phyloP scores from a whole-genome alignment of 2,113 vertebrate species.

The Rhynchopsitta pachyrhyncha region DNA sequence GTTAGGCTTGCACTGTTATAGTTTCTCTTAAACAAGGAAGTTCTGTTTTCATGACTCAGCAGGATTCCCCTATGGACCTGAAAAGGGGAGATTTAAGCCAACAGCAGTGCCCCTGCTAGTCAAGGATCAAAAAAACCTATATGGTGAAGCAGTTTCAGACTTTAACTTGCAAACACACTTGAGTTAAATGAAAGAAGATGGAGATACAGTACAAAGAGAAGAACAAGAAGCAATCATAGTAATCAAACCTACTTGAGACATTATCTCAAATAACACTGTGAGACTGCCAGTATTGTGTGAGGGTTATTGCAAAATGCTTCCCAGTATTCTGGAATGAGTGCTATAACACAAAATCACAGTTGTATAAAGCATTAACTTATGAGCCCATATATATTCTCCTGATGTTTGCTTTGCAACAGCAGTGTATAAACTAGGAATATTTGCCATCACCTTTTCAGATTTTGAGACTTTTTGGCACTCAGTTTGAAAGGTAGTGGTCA shows the following conservation, averaged over 20 bases:
- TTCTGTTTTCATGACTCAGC: neutral
- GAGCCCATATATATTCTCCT: neutral
- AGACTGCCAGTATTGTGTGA: neutral
- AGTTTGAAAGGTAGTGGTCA: neutral
- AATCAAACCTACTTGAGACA: neutral
- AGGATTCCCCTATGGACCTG: neutral
- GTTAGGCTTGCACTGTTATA: neutral
- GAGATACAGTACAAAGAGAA: neutral
- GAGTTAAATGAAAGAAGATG: neutral
- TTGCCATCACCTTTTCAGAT: neutral
- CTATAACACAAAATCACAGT: neutral
- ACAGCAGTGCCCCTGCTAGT: neutral
- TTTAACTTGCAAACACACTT: neutral
- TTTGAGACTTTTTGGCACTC: neutral
- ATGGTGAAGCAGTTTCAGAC: neutral
- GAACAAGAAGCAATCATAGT: neutral
- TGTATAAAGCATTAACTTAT: neutral
- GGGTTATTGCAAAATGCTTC: neutral
- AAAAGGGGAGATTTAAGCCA: neutral
- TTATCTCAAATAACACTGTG: neutral
- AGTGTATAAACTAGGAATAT: neutral
- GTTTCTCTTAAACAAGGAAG: neutral
- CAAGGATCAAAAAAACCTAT: neutral
- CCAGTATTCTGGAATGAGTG: neutral
- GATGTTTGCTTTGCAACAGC: neutral